Base-by-base conservation (phyloP, 1,140 invertebrate species). In the Drosophila pseudoananassae region DNA sequence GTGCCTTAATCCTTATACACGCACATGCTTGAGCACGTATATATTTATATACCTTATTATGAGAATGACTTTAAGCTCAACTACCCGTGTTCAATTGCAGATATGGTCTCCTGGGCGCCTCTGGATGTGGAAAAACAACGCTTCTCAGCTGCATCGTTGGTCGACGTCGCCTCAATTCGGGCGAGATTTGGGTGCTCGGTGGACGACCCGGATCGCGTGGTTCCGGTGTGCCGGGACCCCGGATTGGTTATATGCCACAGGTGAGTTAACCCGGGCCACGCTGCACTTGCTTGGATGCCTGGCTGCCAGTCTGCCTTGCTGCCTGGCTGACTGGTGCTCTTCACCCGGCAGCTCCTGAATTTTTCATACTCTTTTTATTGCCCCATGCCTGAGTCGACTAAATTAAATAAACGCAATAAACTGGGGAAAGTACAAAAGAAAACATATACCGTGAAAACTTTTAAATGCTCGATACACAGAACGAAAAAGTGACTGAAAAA, bases 91-190 rank as follows among this genome's bases (percentile, higher is more conserved):
- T 49, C 65, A 55, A 20, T 79, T 93, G 29, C 92, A 97, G 97
- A 91, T 98, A 98, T 90, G 97, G 97, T 69, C 93, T 98, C 5
- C 93, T 98, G 27, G 97, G 96, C 17, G 97, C 96, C 45, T 97
- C 96, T 60, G 97, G 97, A 14, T 97, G 96, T 90, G 95, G 96
- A 3, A 97, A 97, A 93, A 97, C 96, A 0, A 98, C 97, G 0
- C 92, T 98, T 3, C 93, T 98, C 0, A 96, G 96, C 6, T 98
- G 97, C 89, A 96, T 98, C 57, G 97, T 98, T 0, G 97, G 97
- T 10, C 93, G 96, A 66, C 93, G 96, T 56, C 93, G 95, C 75
- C 92, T 98, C 40, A 96, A 97, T 90, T 94, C 94, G 4, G 97
- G 97, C 1, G 95, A 97, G 77, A 97, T 98, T 53, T 96, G 95